phyloP scores from a whole-genome alignment of 2,797 vertebrate species.

The Spinibarbus caldwelli region DNA sequence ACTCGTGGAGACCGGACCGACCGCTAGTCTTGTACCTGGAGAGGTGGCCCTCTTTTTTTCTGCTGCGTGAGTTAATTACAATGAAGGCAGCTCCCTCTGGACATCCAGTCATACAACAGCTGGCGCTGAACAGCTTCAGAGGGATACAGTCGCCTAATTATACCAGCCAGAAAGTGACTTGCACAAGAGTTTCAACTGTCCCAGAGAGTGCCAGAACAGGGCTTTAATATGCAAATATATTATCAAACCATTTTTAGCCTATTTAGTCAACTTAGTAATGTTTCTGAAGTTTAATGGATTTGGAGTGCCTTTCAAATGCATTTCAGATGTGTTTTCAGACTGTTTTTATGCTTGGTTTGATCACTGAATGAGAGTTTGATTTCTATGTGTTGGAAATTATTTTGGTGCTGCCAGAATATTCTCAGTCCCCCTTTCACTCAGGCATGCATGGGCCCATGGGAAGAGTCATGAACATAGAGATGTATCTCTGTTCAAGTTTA shows the following conservation, averaged over 20 bases:
- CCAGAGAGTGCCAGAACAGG: conserved; percentile 31
- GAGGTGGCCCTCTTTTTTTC: conserved; percentile 46
- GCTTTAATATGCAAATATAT: conserved; percentile 51
- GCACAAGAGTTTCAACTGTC: conserved; percentile 32
- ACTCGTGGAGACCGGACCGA: neutral
- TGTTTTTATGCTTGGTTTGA: neutral
- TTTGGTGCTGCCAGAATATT: neutral
- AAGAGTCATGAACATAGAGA: neutral
- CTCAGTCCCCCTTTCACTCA: neutral
- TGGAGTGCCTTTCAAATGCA: conserved; percentile 14
- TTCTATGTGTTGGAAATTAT: conserved; percentile 14
- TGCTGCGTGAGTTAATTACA: conserved; percentile 58
- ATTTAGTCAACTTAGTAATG: conserved; percentile 31
- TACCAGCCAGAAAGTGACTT: conserved; percentile 49
- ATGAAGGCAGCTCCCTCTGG: conserved; percentile 47
- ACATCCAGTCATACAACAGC: conserved; percentile 50
- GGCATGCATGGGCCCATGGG: neutral
- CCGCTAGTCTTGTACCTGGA: conserved; percentile 40
- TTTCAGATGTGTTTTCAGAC: conserved; percentile 10
- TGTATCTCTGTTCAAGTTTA: neutral
- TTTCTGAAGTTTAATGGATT: conserved; percentile 35
- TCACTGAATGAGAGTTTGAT: neutral
- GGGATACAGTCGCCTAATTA: conserved; percentile 57
- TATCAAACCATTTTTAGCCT: conserved; percentile 28
- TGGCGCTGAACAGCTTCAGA: conserved; percentile 46